phyloP scores from a whole-genome alignment of 2,113 vertebrate genomes.

The Heteronetta atricapilla region DNA sequence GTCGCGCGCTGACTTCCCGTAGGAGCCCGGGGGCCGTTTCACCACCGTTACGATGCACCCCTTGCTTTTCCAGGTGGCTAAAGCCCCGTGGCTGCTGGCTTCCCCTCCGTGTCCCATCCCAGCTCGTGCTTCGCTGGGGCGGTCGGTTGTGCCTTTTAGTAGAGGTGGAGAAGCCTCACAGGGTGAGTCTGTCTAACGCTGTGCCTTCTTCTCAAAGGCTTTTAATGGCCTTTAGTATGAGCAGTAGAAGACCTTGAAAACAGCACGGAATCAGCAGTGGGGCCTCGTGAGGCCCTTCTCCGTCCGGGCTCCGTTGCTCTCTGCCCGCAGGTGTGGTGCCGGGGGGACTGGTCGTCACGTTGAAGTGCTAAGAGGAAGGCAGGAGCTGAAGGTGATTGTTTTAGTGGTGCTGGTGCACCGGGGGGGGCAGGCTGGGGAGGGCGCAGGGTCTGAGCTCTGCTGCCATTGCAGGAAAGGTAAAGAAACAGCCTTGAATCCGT shows the following conservation, averaged over 20 bases:
- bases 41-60: background rate
- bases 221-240: slow-evolving; percentile 21
- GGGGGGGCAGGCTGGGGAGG: background rate
- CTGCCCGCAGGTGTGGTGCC: background rate
- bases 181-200: slow-evolving; percentile 61
- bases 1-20: background rate
- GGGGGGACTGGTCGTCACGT: background rate
- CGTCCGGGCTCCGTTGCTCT: background rate
- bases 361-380: background rate
- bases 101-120: background rate
- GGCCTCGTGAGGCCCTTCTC: background rate
- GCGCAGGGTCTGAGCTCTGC: background rate
- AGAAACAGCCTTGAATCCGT: background rate
- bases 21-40: background rate
- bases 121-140: slow-evolving; percentile 38
- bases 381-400: background rate
- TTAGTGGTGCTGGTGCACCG: background rate
- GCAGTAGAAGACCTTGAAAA: slow-evolving; percentile 59
- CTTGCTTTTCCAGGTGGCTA: slow-evolving; percentile 52
- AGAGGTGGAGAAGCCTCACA: slow-evolving; percentile 8
- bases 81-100: slow-evolving; percentile 1
- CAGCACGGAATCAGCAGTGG: slow-evolving; percentile 19
- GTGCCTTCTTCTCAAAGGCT: slow-evolving; percentile 52
- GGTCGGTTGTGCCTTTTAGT: background rate
- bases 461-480: background rate